These are phyloP conservation scores for Sebastes iracundus DNA, from an alignment of 2,797 vertebrate species.

Conservation along the genomic window DNA sequence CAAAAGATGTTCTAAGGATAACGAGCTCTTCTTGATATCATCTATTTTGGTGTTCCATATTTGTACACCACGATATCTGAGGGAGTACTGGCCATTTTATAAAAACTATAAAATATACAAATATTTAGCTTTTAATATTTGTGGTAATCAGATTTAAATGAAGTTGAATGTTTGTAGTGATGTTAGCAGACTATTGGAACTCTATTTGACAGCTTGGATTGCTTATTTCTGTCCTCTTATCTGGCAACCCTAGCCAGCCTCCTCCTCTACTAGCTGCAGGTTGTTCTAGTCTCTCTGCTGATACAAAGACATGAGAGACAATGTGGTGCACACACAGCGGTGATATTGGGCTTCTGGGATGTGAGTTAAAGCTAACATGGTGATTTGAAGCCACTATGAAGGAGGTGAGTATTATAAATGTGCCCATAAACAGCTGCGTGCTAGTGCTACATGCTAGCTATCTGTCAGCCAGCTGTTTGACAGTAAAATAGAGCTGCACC, in stretches of 20 bases:
- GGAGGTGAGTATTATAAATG: background rate
- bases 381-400: background rate
- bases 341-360: background rate
- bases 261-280: background rate
- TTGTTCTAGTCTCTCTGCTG: fast-evolving
- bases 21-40: no score
- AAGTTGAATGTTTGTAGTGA: background rate
- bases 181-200: background rate
- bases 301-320: background rate
- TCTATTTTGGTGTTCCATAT: no score
- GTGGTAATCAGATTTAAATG: background rate
- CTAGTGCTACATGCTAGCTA: no score
- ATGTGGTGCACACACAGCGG: fast-evolving
- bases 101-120: no score
- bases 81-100: no score
- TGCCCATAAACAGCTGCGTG: no score
- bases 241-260: background rate
- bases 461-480: no score
- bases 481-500: no score
- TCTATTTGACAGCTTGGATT: background rate
- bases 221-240: background rate
- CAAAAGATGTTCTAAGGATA: no score
- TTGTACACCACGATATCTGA: no score
- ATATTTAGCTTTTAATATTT: background rate
- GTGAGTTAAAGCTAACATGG: background rate